These are phyloP conservation scores for Neoitamus cyanurus DNA, from an alignment of 2,888 invertebrate species.

Conservation along the genomic window DNA sequence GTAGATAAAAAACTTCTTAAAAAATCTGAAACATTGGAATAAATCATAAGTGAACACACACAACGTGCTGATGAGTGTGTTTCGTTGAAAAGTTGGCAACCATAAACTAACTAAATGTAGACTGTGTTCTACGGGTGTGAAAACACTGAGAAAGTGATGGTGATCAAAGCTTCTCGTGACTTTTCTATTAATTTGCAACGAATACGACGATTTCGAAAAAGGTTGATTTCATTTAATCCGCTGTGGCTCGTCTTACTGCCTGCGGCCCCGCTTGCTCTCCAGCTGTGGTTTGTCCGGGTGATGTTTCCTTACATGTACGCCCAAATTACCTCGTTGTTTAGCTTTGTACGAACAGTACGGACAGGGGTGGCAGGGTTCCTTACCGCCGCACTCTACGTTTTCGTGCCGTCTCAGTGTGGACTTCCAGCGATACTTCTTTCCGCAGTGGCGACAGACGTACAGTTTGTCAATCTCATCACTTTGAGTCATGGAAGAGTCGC, in stretches of 20 bases:
- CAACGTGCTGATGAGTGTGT: background rate
- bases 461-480: slow-evolving; percentile 69
- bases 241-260: background rate
- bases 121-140: slow-evolving; percentile 18
- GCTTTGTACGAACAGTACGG: slow-evolving; percentile 82
- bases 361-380: slow-evolving; percentile 84
- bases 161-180: slow-evolving; percentile 18
- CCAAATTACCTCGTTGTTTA: slow-evolving; percentile 84
- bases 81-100: background rate
- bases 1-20: background rate
- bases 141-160: slow-evolving; percentile 15
- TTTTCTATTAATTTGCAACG: background rate
- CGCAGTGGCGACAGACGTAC: slow-evolving; percentile 85
- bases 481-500: slow-evolving; percentile 64
- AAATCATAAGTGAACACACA: slow-evolving; percentile 8
- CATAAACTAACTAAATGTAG: slow-evolving; percentile 12
- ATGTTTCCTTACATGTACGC: slow-evolving; percentile 84
- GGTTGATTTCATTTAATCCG: background rate
- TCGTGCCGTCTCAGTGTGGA: slow-evolving; percentile 85
- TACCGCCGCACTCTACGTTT: slow-evolving; percentile 86
- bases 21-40: background rate
- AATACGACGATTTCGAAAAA: background rate
- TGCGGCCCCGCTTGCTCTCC: slow-evolving; percentile 63
- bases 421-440: slow-evolving; percentile 88
- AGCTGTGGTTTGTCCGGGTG: slow-evolving; percentile 69